Percentiles rank a stretch among this genome's conserved stretches.
phyloP scores from a whole-genome alignment of 1,140 invertebrate genomes.

The Drosophila tsacasi region DNA sequence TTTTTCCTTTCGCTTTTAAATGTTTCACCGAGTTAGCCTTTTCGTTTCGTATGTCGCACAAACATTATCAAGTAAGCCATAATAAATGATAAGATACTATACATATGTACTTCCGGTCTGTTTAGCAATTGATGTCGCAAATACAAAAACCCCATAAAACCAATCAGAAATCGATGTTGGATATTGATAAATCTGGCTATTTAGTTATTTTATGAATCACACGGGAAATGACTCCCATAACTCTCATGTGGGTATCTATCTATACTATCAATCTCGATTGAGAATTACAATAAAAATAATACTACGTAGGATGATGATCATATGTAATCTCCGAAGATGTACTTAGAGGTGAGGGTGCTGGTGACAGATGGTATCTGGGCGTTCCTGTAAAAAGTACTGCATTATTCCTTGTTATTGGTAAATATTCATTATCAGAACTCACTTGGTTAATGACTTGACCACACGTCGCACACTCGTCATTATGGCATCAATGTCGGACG shows the following conservation, averaged over 20 bases:
- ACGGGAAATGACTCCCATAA: background rate
- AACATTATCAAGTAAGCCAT: slow-evolving; percentile 1
- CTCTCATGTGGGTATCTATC: background rate
- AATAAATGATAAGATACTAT: slow-evolving; percentile 11
- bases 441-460: slow-evolving; percentile 65
- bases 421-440: slow-evolving; percentile 7
- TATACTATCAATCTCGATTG: background rate
- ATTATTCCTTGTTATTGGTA: background rate
- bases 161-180: slow-evolving; percentile 4
- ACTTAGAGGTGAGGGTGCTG: slow-evolving; percentile 74
- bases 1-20: background rate
- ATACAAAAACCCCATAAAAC: background rate
- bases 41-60: background rate
- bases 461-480: slow-evolving; percentile 52
- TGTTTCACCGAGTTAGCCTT: background rate
- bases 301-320: slow-evolving; percentile 22
- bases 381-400: slow-evolving; percentile 43
- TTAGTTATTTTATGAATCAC: slow-evolving; percentile 12
- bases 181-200: background rate
- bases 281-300: slow-evolving; percentile 2
- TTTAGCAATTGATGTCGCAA: background rate
- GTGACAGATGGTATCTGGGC: slow-evolving; percentile 76
- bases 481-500: slow-evolving; percentile 56
- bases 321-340: slow-evolving; percentile 73
- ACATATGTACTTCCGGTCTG: slow-evolving; percentile 4